Evolutionary conservation across 2,113 vertebrate species (phyloP).

Genomic region (Eudyptes chrysolophus): DNA sequence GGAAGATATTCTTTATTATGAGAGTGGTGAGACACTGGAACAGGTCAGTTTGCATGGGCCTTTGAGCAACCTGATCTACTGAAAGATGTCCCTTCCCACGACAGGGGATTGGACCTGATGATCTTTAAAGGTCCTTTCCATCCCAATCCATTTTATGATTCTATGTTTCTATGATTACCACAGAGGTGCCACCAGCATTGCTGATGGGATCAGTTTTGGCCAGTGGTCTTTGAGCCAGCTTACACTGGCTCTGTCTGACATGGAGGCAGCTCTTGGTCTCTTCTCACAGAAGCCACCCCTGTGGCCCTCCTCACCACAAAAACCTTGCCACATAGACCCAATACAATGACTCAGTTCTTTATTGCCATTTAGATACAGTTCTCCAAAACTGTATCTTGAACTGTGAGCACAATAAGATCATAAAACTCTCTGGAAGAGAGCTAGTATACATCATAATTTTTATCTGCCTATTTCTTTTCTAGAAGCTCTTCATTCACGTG

Average conservation of each 20-base stretch:
- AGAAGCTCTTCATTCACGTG: background rate
- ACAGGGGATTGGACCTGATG: background rate
- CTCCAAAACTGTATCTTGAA: background rate
- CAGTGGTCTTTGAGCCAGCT: background rate
- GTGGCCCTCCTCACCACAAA: background rate
- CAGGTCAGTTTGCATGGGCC: background rate
- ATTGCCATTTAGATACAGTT: background rate
- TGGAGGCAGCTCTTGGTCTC: background rate
- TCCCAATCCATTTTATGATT: background rate
- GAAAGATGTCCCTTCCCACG: background rate
- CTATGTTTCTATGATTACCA: background rate
- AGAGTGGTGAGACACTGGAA: background rate
- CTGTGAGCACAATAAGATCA: background rate
- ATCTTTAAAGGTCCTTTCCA: background rate
- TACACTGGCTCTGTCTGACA: background rate
- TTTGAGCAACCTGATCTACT: background rate
- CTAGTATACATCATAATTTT: background rate
- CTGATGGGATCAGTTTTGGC: background rate
- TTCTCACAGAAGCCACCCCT: background rate
- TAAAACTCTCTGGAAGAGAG: background rate
- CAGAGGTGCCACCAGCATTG: rapidly evolving
- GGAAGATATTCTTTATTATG: background rate
- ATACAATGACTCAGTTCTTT: background rate
- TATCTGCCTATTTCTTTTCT: background rate
- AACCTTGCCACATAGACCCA: background rate